These are phyloP conservation scores for Pangasius larnaudii DNA, from an alignment of 2,797 vertebrate genomes.

Conservation along the genomic window DNA sequence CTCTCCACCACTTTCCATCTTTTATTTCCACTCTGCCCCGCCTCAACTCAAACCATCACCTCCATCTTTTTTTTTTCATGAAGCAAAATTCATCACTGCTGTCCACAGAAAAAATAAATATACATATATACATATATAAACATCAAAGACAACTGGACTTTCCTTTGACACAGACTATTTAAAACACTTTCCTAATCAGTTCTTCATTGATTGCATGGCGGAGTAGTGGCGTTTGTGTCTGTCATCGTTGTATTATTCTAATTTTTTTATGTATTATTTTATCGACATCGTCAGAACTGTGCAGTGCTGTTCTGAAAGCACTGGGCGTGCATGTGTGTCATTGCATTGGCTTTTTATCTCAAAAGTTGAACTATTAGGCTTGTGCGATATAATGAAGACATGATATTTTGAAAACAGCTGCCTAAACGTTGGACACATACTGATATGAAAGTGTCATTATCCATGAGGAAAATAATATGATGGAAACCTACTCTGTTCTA, in stretches of 20 bases:
- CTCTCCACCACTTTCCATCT: conserved; percentile 54
- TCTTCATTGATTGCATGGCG: neutral
- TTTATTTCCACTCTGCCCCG: conserved; percentile 9
- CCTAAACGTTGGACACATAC: neutral
- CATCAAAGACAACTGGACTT: neutral
- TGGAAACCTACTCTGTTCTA: neutral
- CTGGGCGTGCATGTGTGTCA: neutral
- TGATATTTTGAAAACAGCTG: neutral
- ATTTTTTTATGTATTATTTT: neutral
- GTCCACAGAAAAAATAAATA: neutral
- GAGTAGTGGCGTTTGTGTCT: neutral
- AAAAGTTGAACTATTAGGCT: neutral
- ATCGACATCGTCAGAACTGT: neutral
- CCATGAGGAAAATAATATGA: neutral
- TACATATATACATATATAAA: neutral
- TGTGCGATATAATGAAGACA: neutral
- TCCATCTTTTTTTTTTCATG: neutral
- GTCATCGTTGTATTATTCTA: neutral
- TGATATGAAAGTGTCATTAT: neutral
- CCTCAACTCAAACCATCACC: conserved; percentile 5
- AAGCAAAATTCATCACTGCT: neutral
- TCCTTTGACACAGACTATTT: neutral
- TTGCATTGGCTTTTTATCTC: neutral
- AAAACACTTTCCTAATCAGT: neutral
- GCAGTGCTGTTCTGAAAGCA: neutral